Conservation (phyloP, 2,888 invertebrate species). For the Actias luna region DNA sequence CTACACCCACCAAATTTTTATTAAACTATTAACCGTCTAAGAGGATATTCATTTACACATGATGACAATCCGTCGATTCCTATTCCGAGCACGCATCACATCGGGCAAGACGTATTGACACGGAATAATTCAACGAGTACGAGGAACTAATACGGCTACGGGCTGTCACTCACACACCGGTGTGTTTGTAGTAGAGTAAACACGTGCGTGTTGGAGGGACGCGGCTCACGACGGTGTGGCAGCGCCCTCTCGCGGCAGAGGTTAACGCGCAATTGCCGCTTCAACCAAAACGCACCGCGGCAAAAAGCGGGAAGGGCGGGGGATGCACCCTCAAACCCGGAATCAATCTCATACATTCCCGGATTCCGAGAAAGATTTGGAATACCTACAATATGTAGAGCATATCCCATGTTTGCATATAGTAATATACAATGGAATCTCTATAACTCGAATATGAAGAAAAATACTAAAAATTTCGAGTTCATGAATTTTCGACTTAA, state of each 20-base stretch:
- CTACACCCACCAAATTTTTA: constrained; percentile 33
- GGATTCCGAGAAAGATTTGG: constrained; percentile 52
- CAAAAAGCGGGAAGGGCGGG: constrained; percentile 53
- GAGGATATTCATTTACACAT: constrained; percentile 70
- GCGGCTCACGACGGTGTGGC: constrained; percentile 42
- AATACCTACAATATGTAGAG: constrained; percentile 28
- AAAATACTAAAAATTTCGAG: no score
- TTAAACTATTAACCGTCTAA: constrained; percentile 65
- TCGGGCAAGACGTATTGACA: constrained; percentile 61
- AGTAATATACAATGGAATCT: no score
- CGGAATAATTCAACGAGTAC: constrained; percentile 60
- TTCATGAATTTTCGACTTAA: no score
- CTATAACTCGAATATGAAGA: no score
- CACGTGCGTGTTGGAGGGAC: constrained; percentile 54
- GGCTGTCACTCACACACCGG: constrained; percentile 60
- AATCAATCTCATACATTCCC: constrained; percentile 55
- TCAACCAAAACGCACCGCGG: constrained; percentile 38
- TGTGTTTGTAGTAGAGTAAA: constrained; percentile 48
- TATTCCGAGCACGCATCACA: constrained; percentile 70
- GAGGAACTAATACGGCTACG: constrained; percentile 3
- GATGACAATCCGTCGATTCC: constrained; percentile 56
- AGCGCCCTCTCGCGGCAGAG: constrained; percentile 76
- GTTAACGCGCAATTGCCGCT: constrained; percentile 76
- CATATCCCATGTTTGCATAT: neutral
- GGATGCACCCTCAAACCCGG: constrained; percentile 64